A percentile compares a stretch with the other conserved stretches of the same genome.
Conservation (phyloP, 2,797 vertebrate genomes). For the Malacoctenus gilli region DNA sequence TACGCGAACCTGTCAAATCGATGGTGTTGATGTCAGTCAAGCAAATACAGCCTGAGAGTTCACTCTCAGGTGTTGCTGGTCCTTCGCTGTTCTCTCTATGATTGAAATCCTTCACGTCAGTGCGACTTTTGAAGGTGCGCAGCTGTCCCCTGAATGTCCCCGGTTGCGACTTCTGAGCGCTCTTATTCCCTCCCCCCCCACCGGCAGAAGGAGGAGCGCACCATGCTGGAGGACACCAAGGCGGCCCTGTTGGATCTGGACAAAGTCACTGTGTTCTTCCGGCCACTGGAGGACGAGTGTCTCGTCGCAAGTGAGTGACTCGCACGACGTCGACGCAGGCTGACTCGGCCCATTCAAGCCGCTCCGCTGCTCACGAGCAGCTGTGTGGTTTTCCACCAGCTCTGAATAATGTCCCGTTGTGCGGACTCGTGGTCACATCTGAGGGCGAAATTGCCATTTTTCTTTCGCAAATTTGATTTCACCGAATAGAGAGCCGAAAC, state of each 20-base stretch:
- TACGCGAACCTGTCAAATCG: too few relatives aligned
- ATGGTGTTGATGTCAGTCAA: too few relatives aligned
- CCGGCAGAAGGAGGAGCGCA: conserved; percentile 89
- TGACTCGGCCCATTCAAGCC: conserved; percentile 50
- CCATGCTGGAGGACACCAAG: conserved; percentile 95
- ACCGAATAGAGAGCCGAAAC: conserved; percentile 39
- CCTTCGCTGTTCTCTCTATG: background rate
- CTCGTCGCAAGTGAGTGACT: conserved; percentile 91
- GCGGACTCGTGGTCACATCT: conserved; percentile 33
- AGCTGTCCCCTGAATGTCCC: conserved; percentile 28
- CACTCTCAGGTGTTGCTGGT: too few relatives aligned
- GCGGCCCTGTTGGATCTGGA: conserved; percentile 93
- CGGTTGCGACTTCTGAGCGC: conserved; percentile 25
- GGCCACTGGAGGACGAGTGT: conserved; percentile 91
- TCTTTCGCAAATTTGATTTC: conserved; percentile 37
- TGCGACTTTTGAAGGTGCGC: conserved; percentile 3
- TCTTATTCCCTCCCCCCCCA: conserved; percentile 23
- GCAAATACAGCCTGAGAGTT: too few relatives aligned
- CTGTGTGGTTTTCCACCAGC: conserved; percentile 55
- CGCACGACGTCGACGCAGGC: conserved; percentile 45
- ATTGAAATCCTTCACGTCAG: background rate
- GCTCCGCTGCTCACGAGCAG: conserved; percentile 59
- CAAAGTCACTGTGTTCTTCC: conserved; percentile 94
- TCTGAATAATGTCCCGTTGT: conserved; percentile 61
- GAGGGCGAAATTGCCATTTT: conserved; percentile 42